Conservation (phyloP, 2,113 vertebrate species). For the Elanus axillaris region DNA sequence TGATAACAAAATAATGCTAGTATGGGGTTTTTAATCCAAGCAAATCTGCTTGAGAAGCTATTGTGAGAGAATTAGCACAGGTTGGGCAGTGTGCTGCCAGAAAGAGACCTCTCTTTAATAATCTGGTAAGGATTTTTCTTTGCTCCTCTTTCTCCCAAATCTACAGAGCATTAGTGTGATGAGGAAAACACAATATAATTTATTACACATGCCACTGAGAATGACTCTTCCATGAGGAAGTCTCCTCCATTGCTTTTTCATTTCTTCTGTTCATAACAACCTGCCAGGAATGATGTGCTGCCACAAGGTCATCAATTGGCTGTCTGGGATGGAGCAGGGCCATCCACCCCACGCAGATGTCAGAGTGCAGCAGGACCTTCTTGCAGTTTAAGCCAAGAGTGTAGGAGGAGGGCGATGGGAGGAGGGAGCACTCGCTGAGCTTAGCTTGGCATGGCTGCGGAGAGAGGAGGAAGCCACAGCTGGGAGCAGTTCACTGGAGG, state of each 20-base stretch:
- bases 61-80: slow-evolving; percentile 27
- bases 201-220: neutral
- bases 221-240: neutral
- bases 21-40: slow-evolving; percentile 26
- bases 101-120: neutral
- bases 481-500: neutral
- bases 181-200: neutral
- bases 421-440: neutral
- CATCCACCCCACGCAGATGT: neutral
- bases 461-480: neutral
- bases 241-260: neutral
- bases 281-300: neutral
- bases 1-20: neutral
- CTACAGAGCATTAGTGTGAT: neutral
- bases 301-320: neutral
- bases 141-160: neutral
- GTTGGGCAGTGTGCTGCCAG: neutral
- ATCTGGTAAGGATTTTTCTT: neutral
- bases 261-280: neutral
- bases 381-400: neutral
- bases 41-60: slow-evolving; percentile 33
- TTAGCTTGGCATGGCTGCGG: neutral
- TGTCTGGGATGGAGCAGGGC: neutral
- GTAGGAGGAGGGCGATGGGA: neutral
- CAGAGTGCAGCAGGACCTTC: neutral